Evolutionary conservation across 2,888 invertebrate species (phyloP).

Genomic region (Tuta absoluta): DNA sequence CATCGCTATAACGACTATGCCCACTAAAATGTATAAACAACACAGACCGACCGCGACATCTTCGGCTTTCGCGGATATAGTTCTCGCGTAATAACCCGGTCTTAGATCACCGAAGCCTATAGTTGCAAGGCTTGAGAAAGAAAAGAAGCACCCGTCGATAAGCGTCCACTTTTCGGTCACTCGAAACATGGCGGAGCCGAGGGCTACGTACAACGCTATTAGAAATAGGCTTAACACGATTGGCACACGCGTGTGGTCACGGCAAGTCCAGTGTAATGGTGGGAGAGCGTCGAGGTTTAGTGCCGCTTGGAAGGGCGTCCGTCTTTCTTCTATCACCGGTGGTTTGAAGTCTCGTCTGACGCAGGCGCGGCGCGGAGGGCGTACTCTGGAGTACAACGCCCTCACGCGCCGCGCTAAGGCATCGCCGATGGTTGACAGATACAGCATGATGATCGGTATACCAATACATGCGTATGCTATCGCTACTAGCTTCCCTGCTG

Average conservation of each 20-base stretch:
- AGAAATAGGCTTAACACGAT: slow-evolving; percentile 92
- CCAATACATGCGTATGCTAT: slow-evolving; percentile 92
- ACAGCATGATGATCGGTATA: slow-evolving; percentile 93
- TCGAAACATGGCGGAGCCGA: slow-evolving; percentile 94
- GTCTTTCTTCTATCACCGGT: slow-evolving; percentile 45
- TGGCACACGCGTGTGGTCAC: slow-evolving; percentile 89
- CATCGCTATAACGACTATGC: slow-evolving; percentile 93
- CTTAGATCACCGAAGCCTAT: slow-evolving; percentile 91
- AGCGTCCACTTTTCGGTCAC: slow-evolving; percentile 95
- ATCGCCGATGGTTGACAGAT: slow-evolving; percentile 93
- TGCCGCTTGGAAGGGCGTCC: slow-evolving; percentile 73
- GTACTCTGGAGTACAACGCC: slow-evolving; percentile 83
- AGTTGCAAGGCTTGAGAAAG: slow-evolving; percentile 89
- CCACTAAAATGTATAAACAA: slow-evolving; percentile 90
- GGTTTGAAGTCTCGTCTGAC: slow-evolving; percentile 37
- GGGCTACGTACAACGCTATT: slow-evolving; percentile 91
- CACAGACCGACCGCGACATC: slow-evolving; percentile 89
- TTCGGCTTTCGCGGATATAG: slow-evolving; percentile 71
- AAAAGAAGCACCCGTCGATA: slow-evolving; percentile 92
- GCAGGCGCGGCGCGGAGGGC: slow-evolving; percentile 36
- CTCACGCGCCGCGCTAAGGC: slow-evolving; percentile 90
- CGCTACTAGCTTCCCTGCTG: slow-evolving; percentile 90
- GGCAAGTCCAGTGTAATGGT: slow-evolving; percentile 67
- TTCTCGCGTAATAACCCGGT: slow-evolving; percentile 82
- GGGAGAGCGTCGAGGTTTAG: slow-evolving; percentile 66